These are phyloP conservation scores for Aurelia aurita complex sp. Pacific DNA, from an alignment of 30 jellyfish, hydroid and myxozoan species.

Conservation along the genomic window DNA sequence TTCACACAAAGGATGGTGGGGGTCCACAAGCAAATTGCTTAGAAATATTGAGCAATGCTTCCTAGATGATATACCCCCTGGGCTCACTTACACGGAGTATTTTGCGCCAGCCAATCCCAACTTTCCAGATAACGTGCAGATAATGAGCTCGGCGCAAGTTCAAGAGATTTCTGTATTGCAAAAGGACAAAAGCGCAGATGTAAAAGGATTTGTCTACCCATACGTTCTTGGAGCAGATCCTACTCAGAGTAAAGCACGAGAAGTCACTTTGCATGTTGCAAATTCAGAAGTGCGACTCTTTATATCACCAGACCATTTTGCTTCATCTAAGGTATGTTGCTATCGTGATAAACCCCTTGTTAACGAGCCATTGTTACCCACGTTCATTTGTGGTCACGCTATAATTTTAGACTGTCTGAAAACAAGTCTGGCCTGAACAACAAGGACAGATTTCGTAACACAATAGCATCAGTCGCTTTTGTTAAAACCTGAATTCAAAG, in stretches of 20 bases:
- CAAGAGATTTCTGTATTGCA: neutral
- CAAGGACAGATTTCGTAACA: no score
- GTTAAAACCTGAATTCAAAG: no score
- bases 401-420: no score
- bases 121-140: constrained; percentile 75
- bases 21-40: constrained; percentile 30
- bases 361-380: no score
- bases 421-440: no score
- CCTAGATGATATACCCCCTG: constrained; percentile 52
- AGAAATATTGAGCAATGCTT: constrained; percentile 47
- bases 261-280: constrained; percentile 26
- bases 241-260: constrained; percentile 14
- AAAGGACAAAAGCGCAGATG: neutral
- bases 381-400: no score
- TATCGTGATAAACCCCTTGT: no score
- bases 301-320: constrained; percentile 19
- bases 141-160: neutral
- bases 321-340: constrained; percentile 33
- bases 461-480: no score
- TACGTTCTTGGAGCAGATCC: constrained; percentile 45
- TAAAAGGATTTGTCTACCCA: constrained; percentile 71
- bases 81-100: constrained; percentile 53
- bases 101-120: constrained; percentile 42
- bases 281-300: constrained; percentile 7
- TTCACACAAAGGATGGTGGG: constrained; percentile 73